These are phyloP conservation scores for Lymantria dispar DNA, from an alignment of 2,888 invertebrate genomes.

Conservation along the genomic window DNA sequence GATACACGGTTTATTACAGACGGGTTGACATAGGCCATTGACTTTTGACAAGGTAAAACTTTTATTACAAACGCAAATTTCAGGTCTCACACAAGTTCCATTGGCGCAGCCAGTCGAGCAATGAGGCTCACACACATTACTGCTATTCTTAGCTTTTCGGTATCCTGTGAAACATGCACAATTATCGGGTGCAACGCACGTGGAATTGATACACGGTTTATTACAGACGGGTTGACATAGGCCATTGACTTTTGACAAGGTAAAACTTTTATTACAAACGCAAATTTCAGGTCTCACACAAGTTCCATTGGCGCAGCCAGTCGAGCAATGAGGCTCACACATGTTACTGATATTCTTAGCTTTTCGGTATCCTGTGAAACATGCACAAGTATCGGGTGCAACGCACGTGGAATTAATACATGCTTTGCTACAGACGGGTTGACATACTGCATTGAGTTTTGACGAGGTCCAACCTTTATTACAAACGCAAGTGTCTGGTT, in stretches of 20 bases:
- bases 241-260: neutral
- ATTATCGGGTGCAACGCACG: constrained; percentile 1
- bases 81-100: too few species aligned
- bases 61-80: too few species aligned
- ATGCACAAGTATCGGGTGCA: neutral
- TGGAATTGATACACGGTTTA: neutral
- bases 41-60: too few species aligned
- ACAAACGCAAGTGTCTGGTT: neutral
- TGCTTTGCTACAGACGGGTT: constrained; percentile 23
- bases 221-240: neutral
- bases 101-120: too few species aligned
- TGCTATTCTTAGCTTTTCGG: too few species aligned
- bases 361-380: neutral
- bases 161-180: too few species aligned
- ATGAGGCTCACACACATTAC: too few species aligned
- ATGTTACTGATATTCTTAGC: neutral
- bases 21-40: too few species aligned
- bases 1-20: constrained; percentile 4
- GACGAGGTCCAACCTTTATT: neutral
- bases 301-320: constrained; percentile 4
- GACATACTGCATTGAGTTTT: constrained; percentile 16
- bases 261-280: constrained; percentile 1
- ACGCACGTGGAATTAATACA: neutral
- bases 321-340: constrained; percentile 4
- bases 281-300: constrained; percentile 10